Evolutionary conservation across 2,113 vertebrate genomes (phyloP).

Genomic region (Lophochroa leadbeateri): DNA sequence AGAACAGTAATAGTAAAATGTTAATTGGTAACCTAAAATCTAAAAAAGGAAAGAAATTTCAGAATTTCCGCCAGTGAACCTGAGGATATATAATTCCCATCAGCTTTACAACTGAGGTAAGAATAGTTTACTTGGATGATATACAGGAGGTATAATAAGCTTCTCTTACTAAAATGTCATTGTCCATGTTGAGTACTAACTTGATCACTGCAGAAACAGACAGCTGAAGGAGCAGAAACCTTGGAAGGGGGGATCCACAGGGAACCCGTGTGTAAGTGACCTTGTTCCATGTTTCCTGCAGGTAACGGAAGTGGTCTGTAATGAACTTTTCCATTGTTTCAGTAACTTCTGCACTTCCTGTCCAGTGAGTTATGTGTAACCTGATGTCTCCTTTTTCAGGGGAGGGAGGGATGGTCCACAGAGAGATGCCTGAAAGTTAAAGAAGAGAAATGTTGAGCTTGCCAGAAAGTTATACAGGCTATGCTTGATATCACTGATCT

Average conservation of each 20-base stretch:
- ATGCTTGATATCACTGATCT: background rate
- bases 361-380: background rate
- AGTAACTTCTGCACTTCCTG: background rate
- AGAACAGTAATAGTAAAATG: background rate
- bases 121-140: background rate
- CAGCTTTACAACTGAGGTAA: background rate
- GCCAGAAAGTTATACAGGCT: background rate
- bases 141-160: background rate
- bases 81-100: background rate
- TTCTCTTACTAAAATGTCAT: background rate
- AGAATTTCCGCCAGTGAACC: background rate
- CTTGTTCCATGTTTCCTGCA: background rate
- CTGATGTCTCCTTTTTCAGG: background rate
- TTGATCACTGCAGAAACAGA: background rate
- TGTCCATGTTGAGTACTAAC: background rate
- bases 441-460: background rate
- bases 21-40: background rate
- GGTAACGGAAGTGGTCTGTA: background rate
- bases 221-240: background rate
- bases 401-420: background rate
- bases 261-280: background rate
- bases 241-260: background rate
- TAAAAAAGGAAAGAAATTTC: background rate
- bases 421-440: background rate
- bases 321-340: background rate